These are phyloP conservation scores for Clupea harengus DNA, from an alignment of 2,113 vertebrate genomes.

Conservation along the genomic window DNA sequence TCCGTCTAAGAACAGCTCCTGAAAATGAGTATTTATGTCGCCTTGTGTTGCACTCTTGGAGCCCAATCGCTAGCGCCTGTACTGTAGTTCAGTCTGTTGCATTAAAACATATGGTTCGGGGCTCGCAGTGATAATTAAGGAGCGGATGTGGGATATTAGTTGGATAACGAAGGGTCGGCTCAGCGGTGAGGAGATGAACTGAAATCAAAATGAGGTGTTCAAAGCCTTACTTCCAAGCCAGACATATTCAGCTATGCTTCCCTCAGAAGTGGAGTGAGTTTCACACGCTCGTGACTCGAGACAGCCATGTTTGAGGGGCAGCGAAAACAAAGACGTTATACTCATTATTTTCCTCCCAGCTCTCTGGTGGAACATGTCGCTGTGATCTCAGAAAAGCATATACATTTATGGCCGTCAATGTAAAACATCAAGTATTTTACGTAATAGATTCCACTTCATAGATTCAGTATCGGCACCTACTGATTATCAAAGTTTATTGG, in stretches of 20 bases:
- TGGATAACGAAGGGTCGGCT: conserved; percentile 49
- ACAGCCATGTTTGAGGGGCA: conserved; percentile 7
- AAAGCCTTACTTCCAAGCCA: conserved; percentile 25
- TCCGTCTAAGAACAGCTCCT: neutral
- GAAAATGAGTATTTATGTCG: conserved; percentile 30
- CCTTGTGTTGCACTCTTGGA: conserved; percentile 18
- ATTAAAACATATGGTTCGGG: conserved; percentile 60
- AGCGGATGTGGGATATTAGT: conserved; percentile 65
- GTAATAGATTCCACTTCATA: neutral
- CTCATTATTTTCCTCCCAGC: neutral
- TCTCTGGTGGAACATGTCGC: neutral
- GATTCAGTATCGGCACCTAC: neutral
- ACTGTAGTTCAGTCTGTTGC: conserved; percentile 43
- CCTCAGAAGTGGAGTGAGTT: neutral
- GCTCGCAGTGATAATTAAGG: conserved; percentile 58
- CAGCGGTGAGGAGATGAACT: conserved; percentile 48
- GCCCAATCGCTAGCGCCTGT: conserved; percentile 9
- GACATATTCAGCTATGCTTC: neutral
- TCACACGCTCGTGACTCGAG: conserved; percentile 5
- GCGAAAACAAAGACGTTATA: conserved; percentile 17
- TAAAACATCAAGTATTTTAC: neutral
- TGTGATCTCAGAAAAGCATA: neutral
- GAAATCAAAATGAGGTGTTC: conserved; percentile 54
- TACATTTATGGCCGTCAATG: neutral
- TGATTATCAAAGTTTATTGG: neutral